These are phyloP conservation scores for Fragum fragum DNA, from an alignment of 2,888 invertebrate genomes.

Conservation along the genomic window DNA sequence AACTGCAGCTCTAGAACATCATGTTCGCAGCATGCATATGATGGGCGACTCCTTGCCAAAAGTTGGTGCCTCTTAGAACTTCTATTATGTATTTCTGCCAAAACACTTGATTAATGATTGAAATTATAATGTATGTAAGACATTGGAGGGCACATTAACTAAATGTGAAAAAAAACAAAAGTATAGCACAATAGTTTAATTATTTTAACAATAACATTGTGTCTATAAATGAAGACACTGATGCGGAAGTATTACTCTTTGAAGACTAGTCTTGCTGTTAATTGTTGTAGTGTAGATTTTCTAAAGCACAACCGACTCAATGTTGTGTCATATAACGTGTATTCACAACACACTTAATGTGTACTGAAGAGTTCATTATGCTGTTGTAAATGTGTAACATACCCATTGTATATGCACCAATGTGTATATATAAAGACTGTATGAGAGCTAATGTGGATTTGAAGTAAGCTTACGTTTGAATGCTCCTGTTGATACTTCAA, in stretches of 20 bases:
- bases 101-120: too few relatives aligned
- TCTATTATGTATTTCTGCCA: background rate
- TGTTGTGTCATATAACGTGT: conserved; percentile 14
- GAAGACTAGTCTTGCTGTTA: conserved; percentile 19
- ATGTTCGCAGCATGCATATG: conserved; percentile 94
- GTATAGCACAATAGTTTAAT: too few relatives aligned
- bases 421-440: conserved; percentile 21
- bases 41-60: conserved; percentile 66
- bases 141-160: background rate
- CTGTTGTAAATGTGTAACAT: conserved; percentile 1
- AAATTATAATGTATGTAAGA: background rate
- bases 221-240: background rate
- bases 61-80: conserved; percentile 59
- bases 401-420: background rate
- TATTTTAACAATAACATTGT: background rate
- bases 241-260: background rate
- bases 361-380: background rate
- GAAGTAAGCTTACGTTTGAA: conserved; percentile 42
- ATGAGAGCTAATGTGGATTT: conserved; percentile 64
- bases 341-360: background rate
- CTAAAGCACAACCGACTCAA: background rate
- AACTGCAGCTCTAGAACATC: conserved; percentile 97
- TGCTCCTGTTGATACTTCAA: background rate
- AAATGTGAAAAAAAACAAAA: background rate
- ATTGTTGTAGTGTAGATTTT: conserved; percentile 20